Percentiles rank a stretch among this genome's conserved stretches.
These are phyloP conservation scores for Asbolus verrucosus DNA, from an alignment of 1,140 invertebrate genomes.

Conservation along the genomic window DNA sequence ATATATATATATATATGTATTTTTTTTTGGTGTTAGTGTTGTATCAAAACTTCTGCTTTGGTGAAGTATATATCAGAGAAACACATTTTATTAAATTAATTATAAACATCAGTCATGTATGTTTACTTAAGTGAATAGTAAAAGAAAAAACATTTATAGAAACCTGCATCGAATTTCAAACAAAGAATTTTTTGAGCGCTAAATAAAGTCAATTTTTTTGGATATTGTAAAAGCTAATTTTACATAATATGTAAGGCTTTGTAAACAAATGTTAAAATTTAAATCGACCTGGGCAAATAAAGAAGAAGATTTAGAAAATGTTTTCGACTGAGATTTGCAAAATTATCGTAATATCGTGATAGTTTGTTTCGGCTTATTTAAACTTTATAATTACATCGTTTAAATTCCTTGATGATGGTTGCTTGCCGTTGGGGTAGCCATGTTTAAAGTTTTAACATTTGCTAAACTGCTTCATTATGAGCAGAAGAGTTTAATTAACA, in stretches of 20 bases:
- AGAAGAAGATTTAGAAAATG: background rate
- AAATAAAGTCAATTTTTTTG: background rate
- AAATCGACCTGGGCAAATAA: background rate
- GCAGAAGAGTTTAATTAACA: constrained; percentile 40
- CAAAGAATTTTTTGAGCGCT: background rate
- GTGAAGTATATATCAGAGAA: too few species aligned
- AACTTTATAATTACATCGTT: constrained; percentile 39
- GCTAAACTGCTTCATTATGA: constrained; percentile 33
- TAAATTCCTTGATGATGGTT: constrained; percentile 41
- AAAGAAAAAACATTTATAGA: too few species aligned
- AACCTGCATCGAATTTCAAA: background rate
- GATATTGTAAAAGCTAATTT: background rate
- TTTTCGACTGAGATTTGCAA: background rate
- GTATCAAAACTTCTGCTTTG: too few species aligned
- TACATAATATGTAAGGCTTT: background rate
- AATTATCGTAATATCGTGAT: background rate
- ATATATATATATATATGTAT: too few species aligned
- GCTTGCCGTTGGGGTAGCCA: constrained; percentile 22
- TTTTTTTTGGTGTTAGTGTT: background rate
- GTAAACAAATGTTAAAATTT: constrained; percentile 15
- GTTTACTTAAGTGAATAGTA: too few species aligned
- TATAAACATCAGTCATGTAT: too few species aligned
- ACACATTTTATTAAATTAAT: too few species aligned
- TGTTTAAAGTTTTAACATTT: constrained; percentile 40
- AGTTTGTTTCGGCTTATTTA: constrained; percentile 26